A percentile compares a stretch with the other conserved stretches of the same genome.
phyloP scores from a whole-genome alignment of 2,797 vertebrate genomes.

The Argentina silus region DNA sequence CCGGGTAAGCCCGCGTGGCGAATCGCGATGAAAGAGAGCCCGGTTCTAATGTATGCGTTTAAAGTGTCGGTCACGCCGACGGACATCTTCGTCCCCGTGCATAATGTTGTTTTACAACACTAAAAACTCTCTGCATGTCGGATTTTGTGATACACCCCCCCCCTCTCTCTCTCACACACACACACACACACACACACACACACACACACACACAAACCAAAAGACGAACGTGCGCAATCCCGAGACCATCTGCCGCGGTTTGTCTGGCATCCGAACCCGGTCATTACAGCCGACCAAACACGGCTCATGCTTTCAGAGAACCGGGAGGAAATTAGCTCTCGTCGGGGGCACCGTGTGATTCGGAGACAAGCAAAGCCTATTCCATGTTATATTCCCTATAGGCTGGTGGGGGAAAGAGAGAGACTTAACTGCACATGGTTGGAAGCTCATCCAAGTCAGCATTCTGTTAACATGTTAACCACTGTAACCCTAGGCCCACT shows the following conservation, averaged over 20 bases:
- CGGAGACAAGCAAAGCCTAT: constrained; percentile 17
- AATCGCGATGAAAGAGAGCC: constrained; percentile 87
- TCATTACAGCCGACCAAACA: constrained; percentile 74
- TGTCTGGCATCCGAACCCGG: constrained; percentile 82
- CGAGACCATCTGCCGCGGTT: constrained; percentile 88
- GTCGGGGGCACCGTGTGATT: constrained; percentile 28
- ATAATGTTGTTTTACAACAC: constrained; percentile 87
- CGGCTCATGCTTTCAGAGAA: constrained; percentile 50
- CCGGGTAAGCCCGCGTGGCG: constrained; percentile 83
- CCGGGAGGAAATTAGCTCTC: constrained; percentile 61
- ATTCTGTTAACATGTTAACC: too few species aligned
- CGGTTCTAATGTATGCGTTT: constrained; percentile 91
- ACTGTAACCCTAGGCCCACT: too few species aligned
- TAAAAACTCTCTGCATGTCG: constrained; percentile 74
- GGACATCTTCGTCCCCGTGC: constrained; percentile 86
- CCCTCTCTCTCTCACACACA: neutral
- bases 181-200: neutral
- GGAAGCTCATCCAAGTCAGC: too few species aligned
- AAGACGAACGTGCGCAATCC: constrained; percentile 80
- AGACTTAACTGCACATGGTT: too few species aligned
- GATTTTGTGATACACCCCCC: constrained; percentile 67
- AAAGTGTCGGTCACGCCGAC: constrained; percentile 86
- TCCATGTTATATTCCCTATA: neutral
- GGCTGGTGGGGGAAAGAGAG: neutral
- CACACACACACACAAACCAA: constrained; percentile 9